Conservation (phyloP, 2,888 invertebrate species). For the Tipula vernalis region DNA sequence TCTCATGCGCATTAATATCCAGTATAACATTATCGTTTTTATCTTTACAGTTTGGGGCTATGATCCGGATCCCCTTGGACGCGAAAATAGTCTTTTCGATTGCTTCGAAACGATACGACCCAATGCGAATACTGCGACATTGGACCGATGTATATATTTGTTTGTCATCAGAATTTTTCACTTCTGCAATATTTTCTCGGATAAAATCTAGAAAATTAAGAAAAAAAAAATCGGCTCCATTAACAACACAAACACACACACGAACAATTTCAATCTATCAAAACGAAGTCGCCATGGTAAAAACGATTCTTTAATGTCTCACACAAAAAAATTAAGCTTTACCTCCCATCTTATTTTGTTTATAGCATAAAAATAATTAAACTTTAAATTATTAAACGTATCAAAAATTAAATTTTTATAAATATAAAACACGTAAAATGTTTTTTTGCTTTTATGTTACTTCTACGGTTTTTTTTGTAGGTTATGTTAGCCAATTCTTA, state of each 20-base stretch:
- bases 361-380: background rate
- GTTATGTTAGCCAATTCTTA: background rate
- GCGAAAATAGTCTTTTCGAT: constrained; percentile 56
- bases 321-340: background rate
- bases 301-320: background rate
- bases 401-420: background rate
- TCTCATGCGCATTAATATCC: constrained; percentile 53
- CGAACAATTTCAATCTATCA: background rate
- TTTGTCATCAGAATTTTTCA: constrained; percentile 36
- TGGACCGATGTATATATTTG: constrained; percentile 41
- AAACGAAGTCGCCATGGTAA: background rate
- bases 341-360: background rate
- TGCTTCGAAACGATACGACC: constrained; percentile 69
- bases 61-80: constrained; percentile 45
- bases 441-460: background rate
- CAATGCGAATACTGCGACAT: constrained; percentile 72
- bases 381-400: background rate
- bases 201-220: constrained; percentile 38
- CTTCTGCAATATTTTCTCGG: constrained; percentile 38
- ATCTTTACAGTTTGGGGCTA: constrained; percentile 44
- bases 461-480: background rate
- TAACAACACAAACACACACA: background rate
- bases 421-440: background rate
- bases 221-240: background rate
- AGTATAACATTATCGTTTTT: constrained; percentile 44